Base-by-base conservation (phyloP, 2,888 invertebrate species). In the Euplagia quadripunctaria region DNA sequence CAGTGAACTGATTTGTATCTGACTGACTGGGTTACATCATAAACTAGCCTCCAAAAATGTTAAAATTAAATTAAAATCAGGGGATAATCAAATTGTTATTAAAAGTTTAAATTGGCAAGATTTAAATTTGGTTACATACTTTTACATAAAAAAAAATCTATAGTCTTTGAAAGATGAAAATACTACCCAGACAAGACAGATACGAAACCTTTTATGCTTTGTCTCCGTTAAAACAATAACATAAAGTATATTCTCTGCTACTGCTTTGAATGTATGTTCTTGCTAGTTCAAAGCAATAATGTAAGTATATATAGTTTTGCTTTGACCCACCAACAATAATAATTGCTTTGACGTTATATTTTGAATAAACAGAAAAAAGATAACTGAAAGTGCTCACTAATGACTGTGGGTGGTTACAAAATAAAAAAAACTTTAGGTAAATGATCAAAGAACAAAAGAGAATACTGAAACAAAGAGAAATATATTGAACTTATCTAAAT, bases 401-500 rank as follows among this genome's bases (percentile, higher is more conserved):
- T n/a, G 17, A 64, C 20, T n/a, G 43, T n/a, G 17, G 64, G 5
- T 64, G 64, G 43, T 68, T n/a, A 17, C 64, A 55, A 68, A 55
- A 17, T 41, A 68, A 55, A 42, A 52, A 12, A 51, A 51, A 64
- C 20, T 64, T 51, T 11, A n/a, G 6, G n/a, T n/a, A 41, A 61
- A 64, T 17, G 41, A 70, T 69, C 69, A 69, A 69, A 69, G 63
- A 41, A 61, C 16, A 69, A 16, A 41, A 41, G 16, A 31, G 9
- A 41, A 31, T 43, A 69, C 42, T 31, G 9, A 46, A 31, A 69
- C 31, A 69, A 69, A 46, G 17, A 31, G 12, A 41, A 42, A 43
- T 55, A 52, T 65, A 46, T 55, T 43, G 49, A 61, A 31, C 43
- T 46, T 14, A 4, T 41, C 67, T 52, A 55, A 42, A 41, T 41